Base-by-base conservation (phyloP, 2,113 vertebrate species). In the Lagenorhynchus albirostris region DNA sequence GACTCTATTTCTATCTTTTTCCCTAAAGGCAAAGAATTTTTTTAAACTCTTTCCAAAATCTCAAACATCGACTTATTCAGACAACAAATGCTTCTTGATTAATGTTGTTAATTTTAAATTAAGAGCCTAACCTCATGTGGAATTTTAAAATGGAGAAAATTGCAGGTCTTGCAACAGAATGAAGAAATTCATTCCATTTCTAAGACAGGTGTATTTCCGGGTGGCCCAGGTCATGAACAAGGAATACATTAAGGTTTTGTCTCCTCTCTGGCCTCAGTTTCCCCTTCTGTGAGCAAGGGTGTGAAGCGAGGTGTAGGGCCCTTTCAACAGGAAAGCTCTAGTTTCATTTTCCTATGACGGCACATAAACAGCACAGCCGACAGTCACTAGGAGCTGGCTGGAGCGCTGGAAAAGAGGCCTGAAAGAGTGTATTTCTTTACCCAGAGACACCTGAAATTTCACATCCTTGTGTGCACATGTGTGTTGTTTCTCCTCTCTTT, bases 101-200 rank as follows among this genome's bases (percentile, higher is more conserved):
- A 50, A 41, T n/a, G 11, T 36, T 33, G 33, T 62, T 9, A 41
- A 15, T 67, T 87, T 74, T 58, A 55, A 79, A 77, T 79, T 55
- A 76, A 74, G 25, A 38, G 15, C 15, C 36, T 58, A 79, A 10
- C 55, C 62, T 36, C 12, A 41, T 10, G 3, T 18, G 31, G 8
- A 53, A 55, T 41, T 83, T 93, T 71, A 58, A 91, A 84, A 55
- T 26, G 36, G 38, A 92, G 65, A 79, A 92, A 94, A 84, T 5
- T 12, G 5, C 17, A 67, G 36, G 33, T 91, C 63, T 63, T 74
- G 33, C 29, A 50, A 83, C 90, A 62, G 58, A 81, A 63, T 50
- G 25, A 26, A 84, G 29, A 38, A 26, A 88, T 50, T 36, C 67
- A 87, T 84, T 58, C 44, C 0, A 2, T 65, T 93, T 81, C 58